phyloP scores from a whole-genome alignment of 2,888 invertebrate genomes.

The Eueremaeus valkanovi region DNA sequence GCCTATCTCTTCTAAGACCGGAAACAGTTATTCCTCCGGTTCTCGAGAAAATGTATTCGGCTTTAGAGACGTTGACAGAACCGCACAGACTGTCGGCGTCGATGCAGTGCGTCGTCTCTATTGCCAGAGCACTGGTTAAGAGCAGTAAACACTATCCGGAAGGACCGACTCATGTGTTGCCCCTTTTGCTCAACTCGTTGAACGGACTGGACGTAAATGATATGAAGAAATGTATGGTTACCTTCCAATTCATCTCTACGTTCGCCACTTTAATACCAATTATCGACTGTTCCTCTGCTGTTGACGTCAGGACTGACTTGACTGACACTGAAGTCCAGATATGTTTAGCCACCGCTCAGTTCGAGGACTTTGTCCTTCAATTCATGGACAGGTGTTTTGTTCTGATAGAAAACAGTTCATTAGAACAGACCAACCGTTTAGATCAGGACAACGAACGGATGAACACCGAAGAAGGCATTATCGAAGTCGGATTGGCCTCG shows the following conservation, averaged over 20 bases:
- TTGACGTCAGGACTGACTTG: constrained; percentile 63
- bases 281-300: constrained; percentile 76
- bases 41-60: constrained; percentile 71
- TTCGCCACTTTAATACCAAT: constrained; percentile 73
- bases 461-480: constrained; percentile 66
- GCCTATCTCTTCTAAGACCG: constrained; percentile 73
- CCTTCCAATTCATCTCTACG: constrained; percentile 72
- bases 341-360: constrained; percentile 75
- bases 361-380: constrained; percentile 83
- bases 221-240: constrained; percentile 60
- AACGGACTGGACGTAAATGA: constrained; percentile 91
- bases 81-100: constrained; percentile 75
- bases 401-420: constrained; percentile 51
- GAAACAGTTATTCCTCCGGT: constrained; percentile 76
- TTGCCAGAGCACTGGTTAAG: constrained; percentile 63
- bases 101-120: constrained; percentile 66
- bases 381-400: constrained; percentile 64
- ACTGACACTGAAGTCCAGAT: constrained; percentile 67
- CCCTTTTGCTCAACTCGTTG: constrained; percentile 70
- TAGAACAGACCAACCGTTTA: constrained; percentile 5
- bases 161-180: constrained; percentile 74
- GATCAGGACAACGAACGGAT: constrained; percentile 53
- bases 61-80: constrained; percentile 79
- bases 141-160: constrained; percentile 60
- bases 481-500: constrained; percentile 66